Evolutionary conservation across 2,888 invertebrate genomes (phyloP).

Genomic region (Philonicus albiceps): DNA sequence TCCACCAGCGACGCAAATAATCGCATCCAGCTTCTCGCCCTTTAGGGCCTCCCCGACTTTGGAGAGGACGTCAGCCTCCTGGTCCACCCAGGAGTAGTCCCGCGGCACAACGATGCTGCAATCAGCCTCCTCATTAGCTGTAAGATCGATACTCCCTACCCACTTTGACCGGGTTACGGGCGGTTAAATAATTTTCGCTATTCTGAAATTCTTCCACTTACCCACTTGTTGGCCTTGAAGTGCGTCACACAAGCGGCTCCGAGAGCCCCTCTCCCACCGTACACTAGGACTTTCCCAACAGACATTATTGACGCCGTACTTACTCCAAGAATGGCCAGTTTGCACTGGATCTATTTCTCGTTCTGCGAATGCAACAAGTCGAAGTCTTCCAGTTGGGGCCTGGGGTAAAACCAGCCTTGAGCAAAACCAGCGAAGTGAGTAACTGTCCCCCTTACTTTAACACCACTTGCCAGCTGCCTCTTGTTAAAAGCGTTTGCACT

Average conservation of each 20-base stretch:
- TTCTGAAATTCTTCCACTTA: constrained; percentile 63
- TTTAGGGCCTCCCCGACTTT: constrained; percentile 73
- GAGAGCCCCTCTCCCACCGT: constrained; percentile 95
- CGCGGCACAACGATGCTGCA: constrained; percentile 85
- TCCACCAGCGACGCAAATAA: constrained; percentile 98
- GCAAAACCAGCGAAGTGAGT: background rate
- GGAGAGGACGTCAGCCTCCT: constrained; percentile 76
- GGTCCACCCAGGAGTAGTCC: constrained; percentile 77
- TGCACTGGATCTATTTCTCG: background rate
- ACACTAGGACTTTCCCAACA: constrained; percentile 82
- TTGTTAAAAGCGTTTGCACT: background rate
- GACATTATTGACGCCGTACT: constrained; percentile 61
- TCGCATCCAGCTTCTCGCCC: constrained; percentile 87
- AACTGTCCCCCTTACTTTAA: background rate
- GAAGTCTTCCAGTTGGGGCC: background rate
- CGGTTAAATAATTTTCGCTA: constrained; percentile 41
- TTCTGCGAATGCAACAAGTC: background rate
- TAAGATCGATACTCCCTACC: constrained; percentile 90
- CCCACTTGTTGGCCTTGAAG: constrained; percentile 90
- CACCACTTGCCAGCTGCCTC: background rate
- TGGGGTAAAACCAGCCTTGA: background rate
- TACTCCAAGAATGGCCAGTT: background rate
- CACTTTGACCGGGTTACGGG: constrained; percentile 65
- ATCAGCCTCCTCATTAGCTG: constrained; percentile 85
- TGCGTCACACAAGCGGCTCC: constrained; percentile 87